phyloP scores from a whole-genome alignment of 2,797 vertebrate genomes.

The Artibeus jamaicensis region DNA sequence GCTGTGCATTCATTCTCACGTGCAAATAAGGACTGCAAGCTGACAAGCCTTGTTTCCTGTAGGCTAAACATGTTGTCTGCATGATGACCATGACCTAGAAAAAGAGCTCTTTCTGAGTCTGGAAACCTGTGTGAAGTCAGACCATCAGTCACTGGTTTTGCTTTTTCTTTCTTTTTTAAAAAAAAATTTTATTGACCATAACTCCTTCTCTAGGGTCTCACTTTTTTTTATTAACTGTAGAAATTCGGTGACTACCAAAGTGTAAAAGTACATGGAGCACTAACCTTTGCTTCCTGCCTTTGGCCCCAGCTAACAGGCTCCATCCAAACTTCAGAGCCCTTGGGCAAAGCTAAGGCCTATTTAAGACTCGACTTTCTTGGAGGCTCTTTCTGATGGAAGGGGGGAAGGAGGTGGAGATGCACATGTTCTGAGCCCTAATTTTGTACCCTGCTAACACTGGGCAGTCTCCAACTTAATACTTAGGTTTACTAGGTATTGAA shows the following conservation, averaged over 20 bases:
- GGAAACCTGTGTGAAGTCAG: background rate
- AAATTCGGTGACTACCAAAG: background rate
- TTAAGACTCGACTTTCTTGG: background rate
- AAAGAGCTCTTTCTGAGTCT: background rate
- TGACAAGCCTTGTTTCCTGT: slow-evolving; percentile 49
- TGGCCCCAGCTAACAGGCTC: background rate
- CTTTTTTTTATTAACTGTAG: background rate
- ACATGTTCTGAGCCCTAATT: background rate
- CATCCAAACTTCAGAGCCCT: background rate
- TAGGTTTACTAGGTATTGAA: background rate
- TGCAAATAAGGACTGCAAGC: background rate
- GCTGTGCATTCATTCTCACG: slow-evolving; percentile 45
- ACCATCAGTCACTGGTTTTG: background rate
- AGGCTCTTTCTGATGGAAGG: background rate
- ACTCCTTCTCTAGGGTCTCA: background rate
- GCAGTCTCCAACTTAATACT: background rate
- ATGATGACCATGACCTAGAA: slow-evolving; percentile 24
- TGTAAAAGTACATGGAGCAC: background rate
- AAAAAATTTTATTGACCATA: background rate
- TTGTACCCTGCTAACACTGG: background rate
- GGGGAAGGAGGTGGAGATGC: background rate
- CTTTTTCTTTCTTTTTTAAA: background rate
- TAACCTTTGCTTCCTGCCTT: slow-evolving; percentile 12
- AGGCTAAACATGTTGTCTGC: slow-evolving; percentile 14
- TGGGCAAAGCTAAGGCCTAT: background rate